Evolutionary conservation across 2,888 invertebrate genomes (phyloP).

Genomic region (Neocrepidodera transversa): DNA sequence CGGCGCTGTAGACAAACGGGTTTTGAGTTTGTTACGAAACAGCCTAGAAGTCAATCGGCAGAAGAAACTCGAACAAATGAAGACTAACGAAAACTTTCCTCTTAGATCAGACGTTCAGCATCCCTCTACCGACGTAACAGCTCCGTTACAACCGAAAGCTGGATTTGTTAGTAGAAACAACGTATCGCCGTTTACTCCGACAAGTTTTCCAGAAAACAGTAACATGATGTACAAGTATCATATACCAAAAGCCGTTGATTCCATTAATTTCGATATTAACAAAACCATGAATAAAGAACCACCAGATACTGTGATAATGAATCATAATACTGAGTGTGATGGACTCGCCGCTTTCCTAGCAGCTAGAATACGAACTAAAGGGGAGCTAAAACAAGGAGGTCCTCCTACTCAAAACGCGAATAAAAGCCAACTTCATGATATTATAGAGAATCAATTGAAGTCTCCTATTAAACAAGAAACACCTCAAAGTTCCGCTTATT

Average conservation of each 20-base stretch:
- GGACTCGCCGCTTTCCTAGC: conserved; percentile 69
- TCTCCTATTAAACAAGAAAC: conserved; percentile 59
- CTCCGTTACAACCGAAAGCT: conserved; percentile 61
- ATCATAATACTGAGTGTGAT: conserved; percentile 58
- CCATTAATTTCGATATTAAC: conserved; percentile 62
- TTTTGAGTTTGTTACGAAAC: conserved; percentile 74
- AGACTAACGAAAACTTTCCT: conserved; percentile 45
- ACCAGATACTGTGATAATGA: conserved; percentile 48
- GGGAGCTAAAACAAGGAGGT: conserved; percentile 73
- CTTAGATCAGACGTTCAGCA: conserved; percentile 55
- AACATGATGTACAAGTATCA: conserved; percentile 68
- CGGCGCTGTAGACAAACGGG: conserved; percentile 72
- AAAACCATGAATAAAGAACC: conserved; percentile 35
- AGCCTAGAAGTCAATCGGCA: conserved; percentile 70
- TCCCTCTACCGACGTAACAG: conserved; percentile 58
- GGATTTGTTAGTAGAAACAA: conserved; percentile 62
- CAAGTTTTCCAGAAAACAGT: conserved; percentile 62
- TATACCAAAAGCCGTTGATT: conserved; percentile 74
- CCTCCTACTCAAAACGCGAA: conserved; percentile 32
- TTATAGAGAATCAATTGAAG: conserved; percentile 55
- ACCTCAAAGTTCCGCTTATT: conserved; percentile 26
- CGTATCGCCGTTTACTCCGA: conserved; percentile 66
- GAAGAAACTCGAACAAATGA: conserved; percentile 60
- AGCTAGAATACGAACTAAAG: conserved; percentile 84
- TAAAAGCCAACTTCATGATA: conserved; percentile 42